A percentile compares a stretch with the other conserved stretches of the same genome.
phyloP scores from a whole-genome alignment of 2,888 invertebrate species.

The Dione vanillae region DNA sequence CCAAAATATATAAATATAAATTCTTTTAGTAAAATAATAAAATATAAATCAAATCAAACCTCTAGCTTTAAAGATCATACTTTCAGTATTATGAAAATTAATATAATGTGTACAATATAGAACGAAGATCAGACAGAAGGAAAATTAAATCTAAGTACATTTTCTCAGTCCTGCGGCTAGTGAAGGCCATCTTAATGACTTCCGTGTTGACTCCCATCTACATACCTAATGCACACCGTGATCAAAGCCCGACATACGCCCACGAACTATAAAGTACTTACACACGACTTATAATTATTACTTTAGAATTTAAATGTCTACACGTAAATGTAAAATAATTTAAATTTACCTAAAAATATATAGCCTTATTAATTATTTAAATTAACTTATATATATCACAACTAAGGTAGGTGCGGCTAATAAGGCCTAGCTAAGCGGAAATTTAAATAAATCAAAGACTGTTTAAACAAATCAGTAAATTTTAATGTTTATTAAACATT shows the following conservation, averaged over 20 bases:
- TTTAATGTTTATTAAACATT: no score
- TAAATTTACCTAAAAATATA: conserved; percentile 12
- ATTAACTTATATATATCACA: no score
- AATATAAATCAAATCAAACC: no score
- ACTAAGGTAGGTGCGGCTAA: no score
- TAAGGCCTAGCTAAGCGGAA: no score
- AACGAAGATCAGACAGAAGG: not conserved
- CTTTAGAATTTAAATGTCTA: not conserved
- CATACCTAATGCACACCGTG: conserved; percentile 50
- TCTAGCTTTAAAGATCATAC: not conserved
- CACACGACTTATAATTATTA: conserved; percentile 13
- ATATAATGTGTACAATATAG: not conserved
- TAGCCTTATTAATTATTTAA: no score
- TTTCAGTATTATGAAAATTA: not conserved
- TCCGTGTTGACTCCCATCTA: conserved; percentile 50
- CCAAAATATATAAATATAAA: no score
- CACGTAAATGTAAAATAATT: not conserved
- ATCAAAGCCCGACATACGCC: conserved; percentile 40
- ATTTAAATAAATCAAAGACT: no score
- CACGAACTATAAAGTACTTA: conserved; percentile 21
- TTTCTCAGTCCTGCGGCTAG: conserved; percentile 59
- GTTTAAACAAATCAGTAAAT: no score
- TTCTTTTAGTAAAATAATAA: no score
- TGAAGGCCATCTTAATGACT: conserved; percentile 64
- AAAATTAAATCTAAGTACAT: conserved; percentile 27